Conservation (phyloP, 2,888 invertebrate species). For the Drosophila differens region DNA sequence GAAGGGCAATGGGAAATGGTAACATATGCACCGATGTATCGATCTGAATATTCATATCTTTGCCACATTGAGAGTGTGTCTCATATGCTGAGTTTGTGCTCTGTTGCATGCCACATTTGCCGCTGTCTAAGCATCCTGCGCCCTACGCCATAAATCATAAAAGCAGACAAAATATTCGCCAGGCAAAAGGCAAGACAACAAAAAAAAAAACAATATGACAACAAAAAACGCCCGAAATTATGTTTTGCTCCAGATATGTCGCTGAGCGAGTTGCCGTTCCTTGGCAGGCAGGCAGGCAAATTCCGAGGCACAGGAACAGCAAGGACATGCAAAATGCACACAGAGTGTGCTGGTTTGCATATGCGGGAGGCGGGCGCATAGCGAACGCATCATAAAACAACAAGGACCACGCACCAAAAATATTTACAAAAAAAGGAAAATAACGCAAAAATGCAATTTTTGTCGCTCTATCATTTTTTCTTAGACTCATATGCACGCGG, state of each 20-base stretch:
- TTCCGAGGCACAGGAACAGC: conserved; percentile 29
- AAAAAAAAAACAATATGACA: conserved; percentile 12
- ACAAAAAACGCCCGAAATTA: conserved; percentile 47
- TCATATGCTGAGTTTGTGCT: conserved; percentile 42
- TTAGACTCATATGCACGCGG: conserved; percentile 69
- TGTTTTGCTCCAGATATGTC: conserved; percentile 67
- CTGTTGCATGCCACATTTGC: conserved; percentile 65
- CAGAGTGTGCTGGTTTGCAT: conserved; percentile 66
- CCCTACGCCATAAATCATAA: conserved; percentile 66
- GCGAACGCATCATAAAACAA: conserved; percentile 68
- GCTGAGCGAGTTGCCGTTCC: conserved; percentile 19
- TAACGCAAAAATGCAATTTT: conserved; percentile 61
- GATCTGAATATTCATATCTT: conserved; percentile 40
- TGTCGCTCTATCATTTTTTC: conserved; percentile 27
- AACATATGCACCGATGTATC: conserved; percentile 51
- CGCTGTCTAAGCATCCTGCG: conserved; percentile 68
- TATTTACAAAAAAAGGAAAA: conserved; percentile 59
- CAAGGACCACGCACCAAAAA: conserved; percentile 63
- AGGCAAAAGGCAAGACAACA: conserved; percentile 34
- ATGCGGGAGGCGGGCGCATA: conserved; percentile 53
- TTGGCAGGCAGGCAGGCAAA: conserved; percentile 25
- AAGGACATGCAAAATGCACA: conserved; percentile 26
- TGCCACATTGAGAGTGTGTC: conserved; percentile 12
- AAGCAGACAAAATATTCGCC: conserved; percentile 61
- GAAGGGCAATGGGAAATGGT: conserved; percentile 3